These are phyloP conservation scores for Arctopsyche grandis DNA, from an alignment of 1,140 invertebrate genomes.

Conservation along the genomic window DNA sequence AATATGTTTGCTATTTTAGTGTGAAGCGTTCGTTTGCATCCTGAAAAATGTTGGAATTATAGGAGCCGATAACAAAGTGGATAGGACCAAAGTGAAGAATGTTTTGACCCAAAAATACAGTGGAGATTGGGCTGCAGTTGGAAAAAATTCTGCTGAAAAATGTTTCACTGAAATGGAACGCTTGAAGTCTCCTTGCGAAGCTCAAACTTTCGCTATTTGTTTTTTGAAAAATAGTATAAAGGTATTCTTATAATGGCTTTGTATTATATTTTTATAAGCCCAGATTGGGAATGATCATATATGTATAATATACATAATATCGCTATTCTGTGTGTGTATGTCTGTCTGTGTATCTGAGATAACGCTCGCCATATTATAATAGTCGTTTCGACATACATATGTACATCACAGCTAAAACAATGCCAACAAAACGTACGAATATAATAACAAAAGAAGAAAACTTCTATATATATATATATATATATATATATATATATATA, in stretches of 20 bases:
- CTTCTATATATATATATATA: too few relatives aligned
- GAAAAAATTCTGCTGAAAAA: neutral
- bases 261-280: neutral
- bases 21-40: slow-evolving; percentile 30
- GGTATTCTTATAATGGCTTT: too few relatives aligned
- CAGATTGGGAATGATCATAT: neutral
- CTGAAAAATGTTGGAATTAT: slow-evolving; percentile 24
- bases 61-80: slow-evolving; percentile 34
- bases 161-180: neutral
- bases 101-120: neutral
- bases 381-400: too few relatives aligned
- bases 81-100: slow-evolving; percentile 11
- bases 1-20: slow-evolving; percentile 38
- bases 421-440: too few relatives aligned
- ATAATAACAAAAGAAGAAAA: too few relatives aligned
- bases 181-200: neutral
- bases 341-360: too few relatives aligned
- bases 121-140: neutral
- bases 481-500: slow-evolving; percentile 5
- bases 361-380: too few relatives aligned
- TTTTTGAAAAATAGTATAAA: neutral
- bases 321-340: too few relatives aligned
- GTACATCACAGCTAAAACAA: too few relatives aligned
- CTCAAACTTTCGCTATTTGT: slow-evolving; percentile 16
- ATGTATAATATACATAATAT: slow-evolving; percentile 6